Percentiles rank a stretch among this genome's conserved stretches.
These are phyloP conservation scores for Percopsis omiscomaycus DNA, from an alignment of 2,797 vertebrate species.

Conservation along the genomic window DNA sequence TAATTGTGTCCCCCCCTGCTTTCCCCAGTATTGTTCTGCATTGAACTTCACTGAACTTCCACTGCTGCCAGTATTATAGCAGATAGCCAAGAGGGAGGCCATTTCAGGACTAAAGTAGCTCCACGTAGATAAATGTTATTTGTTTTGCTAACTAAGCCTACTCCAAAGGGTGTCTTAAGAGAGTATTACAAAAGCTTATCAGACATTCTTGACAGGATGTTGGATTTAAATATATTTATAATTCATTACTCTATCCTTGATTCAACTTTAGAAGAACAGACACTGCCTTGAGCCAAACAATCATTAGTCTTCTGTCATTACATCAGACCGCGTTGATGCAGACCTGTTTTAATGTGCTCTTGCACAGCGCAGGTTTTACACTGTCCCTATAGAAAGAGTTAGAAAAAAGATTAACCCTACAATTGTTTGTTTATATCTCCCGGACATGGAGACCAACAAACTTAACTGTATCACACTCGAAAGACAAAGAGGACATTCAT, in stretches of 20 bases:
- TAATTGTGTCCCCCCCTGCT: background rate
- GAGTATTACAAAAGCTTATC: conserved; percentile 20
- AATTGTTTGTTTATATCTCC: too few species aligned
- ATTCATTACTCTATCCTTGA: conserved; percentile 32
- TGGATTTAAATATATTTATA: conserved; percentile 20
- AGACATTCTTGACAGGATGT: conserved; percentile 17
- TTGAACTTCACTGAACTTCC: conserved; percentile 33
- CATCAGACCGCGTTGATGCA: conserved; percentile 25
- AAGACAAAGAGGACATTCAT: too few species aligned
- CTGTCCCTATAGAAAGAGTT: background rate
- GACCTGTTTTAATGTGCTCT: conserved; percentile 13
- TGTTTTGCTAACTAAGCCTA: conserved; percentile 30
- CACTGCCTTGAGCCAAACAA: conserved; percentile 35
- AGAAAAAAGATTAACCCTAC: too few species aligned
- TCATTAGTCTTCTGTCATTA: conserved; percentile 20
- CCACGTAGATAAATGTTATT: conserved; percentile 31
- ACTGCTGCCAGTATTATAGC: conserved; percentile 16
- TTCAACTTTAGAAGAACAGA: conserved; percentile 49
- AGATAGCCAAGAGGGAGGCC: conserved; percentile 9
- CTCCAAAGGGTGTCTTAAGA: conserved; percentile 11
- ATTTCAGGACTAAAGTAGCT: conserved; percentile 11
- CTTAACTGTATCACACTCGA: too few species aligned
- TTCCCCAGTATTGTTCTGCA: background rate
- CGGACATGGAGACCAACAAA: too few species aligned
- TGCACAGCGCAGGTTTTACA: conserved; percentile 13